These are phyloP conservation scores for Pachyrhynchus sulphureomaculatus DNA, from an alignment of 1,140 invertebrate species.

Conservation along the genomic window DNA sequence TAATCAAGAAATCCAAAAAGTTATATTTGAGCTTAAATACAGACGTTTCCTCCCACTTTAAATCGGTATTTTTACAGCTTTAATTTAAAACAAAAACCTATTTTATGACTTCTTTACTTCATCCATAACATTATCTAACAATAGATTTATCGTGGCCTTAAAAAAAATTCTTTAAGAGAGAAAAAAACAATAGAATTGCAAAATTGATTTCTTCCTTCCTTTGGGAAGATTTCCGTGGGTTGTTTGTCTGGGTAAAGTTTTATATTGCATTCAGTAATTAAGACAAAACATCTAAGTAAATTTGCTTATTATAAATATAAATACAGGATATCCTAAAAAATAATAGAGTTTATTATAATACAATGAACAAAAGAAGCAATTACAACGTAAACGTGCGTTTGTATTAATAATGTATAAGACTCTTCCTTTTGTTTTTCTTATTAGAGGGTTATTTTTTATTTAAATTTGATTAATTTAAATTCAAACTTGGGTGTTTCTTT, in stretches of 20 bases:
- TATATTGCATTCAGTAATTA: slow-evolving; percentile 19
- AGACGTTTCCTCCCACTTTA: too few species aligned
- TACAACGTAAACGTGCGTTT: slow-evolving; percentile 12
- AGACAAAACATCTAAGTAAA: slow-evolving; percentile 24
- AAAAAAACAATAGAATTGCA: slow-evolving; percentile 34
- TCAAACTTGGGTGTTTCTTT: slow-evolving; percentile 16
- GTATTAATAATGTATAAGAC: slow-evolving; percentile 29
- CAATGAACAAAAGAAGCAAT: slow-evolving; percentile 33
- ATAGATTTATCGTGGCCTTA: background rate
- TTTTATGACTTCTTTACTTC: background rate
- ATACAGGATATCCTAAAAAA: slow-evolving; percentile 32
- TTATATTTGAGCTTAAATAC: too few species aligned
- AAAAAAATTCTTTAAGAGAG: background rate
- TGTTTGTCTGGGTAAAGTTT: slow-evolving; percentile 3
- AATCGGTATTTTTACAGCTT: too few species aligned
- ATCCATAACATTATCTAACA: background rate
- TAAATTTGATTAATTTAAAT: slow-evolving; percentile 27
- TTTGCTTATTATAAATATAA: slow-evolving; percentile 25
- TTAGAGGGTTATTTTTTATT: slow-evolving; percentile 13
- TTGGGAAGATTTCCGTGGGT: slow-evolving; percentile 28
- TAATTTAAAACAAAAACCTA: too few species aligned
- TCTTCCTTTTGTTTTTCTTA: slow-evolving; percentile 13
- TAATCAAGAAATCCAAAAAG: too few species aligned
- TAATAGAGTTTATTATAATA: slow-evolving; percentile 33
- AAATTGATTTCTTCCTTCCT: slow-evolving; percentile 33